phyloP scores from a whole-genome alignment of 2,113 vertebrate genomes.

The Trinectes maculatus region DNA sequence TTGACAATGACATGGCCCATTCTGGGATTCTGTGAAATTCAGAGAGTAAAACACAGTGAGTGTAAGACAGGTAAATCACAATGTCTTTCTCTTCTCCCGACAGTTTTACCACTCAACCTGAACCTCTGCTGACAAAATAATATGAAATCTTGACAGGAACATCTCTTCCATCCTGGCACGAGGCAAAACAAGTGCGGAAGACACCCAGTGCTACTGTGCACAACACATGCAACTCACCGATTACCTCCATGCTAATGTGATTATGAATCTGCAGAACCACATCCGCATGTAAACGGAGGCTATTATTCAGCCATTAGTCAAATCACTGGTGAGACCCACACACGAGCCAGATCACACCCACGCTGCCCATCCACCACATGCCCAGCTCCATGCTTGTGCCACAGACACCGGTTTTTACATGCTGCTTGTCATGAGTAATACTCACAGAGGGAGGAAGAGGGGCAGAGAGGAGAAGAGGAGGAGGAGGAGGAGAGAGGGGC shows the following conservation, averaged over 20 bases:
- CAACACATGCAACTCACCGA: conserved; percentile 29
- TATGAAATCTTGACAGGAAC: conserved; percentile 18
- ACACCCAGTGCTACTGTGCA: conserved; percentile 33
- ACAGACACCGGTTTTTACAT: conserved; percentile 61
- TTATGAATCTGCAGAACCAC: conserved; percentile 45
- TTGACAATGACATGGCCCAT: too few species aligned
- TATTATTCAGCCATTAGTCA: conserved; percentile 60
- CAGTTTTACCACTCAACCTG: conserved; percentile 23
- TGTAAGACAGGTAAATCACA: conserved; percentile 18
- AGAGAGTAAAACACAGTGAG: conserved; percentile 8
- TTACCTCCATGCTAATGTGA: conserved; percentile 39
- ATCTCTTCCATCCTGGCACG: not conserved
- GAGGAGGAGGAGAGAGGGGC: conserved; percentile 24
- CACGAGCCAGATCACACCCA: conserved; percentile 48
- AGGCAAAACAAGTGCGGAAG: conserved; percentile 13
- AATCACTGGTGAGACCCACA: conserved; percentile 45
- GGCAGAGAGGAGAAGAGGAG: conserved; percentile 44
- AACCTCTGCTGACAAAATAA: conserved; percentile 32
- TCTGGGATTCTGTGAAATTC: conserved; percentile 14
- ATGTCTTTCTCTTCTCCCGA: conserved; percentile 12
- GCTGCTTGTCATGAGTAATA: conserved; percentile 66
- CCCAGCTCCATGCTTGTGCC: conserved; percentile 55
- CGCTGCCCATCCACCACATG: conserved; percentile 58
- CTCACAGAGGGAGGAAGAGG: conserved; percentile 65
- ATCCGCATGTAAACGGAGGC: conserved; percentile 47